A percentile compares a stretch with the other conserved stretches of the same genome.
phyloP scores from a whole-genome alignment of 2,888 invertebrate genomes.

The Agrypnus murinus region DNA sequence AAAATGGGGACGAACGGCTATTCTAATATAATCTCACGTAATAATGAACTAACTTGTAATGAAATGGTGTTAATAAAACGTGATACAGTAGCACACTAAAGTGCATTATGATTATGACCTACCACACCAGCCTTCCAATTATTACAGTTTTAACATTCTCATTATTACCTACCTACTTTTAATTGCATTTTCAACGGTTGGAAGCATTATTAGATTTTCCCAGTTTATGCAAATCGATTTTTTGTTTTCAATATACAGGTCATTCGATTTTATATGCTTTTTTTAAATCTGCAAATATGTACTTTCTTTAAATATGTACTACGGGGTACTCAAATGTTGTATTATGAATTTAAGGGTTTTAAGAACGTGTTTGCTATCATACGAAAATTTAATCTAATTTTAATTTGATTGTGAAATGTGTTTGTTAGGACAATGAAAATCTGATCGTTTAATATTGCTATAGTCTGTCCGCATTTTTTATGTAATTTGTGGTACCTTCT shows the following conservation, averaged over 20 bases:
- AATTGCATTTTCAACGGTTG: not conserved
- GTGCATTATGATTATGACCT: conserved; percentile 25
- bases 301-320: not conserved
- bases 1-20: conserved; percentile 15
- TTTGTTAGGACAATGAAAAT: no score
- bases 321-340: not conserved
- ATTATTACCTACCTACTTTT: no score
- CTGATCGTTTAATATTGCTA: no score
- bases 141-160: conserved; percentile 23
- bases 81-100: conserved; percentile 16
- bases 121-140: conserved; percentile 15
- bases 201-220: not conserved
- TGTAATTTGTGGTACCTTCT: no score
- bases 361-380: no score
- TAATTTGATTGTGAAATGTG: no score
- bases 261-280: no score
- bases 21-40: conserved; percentile 31
- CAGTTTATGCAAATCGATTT: not conserved
- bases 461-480: no score
- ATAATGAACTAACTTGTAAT: conserved; percentile 16
- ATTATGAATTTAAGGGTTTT: not conserved
- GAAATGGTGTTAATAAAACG: conserved; percentile 28
- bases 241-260: not conserved
- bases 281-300: not conserved
- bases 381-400: no score